These are phyloP conservation scores for Blastobasis adustella DNA, from an alignment of 2,888 invertebrate genomes.

Conservation along the genomic window DNA sequence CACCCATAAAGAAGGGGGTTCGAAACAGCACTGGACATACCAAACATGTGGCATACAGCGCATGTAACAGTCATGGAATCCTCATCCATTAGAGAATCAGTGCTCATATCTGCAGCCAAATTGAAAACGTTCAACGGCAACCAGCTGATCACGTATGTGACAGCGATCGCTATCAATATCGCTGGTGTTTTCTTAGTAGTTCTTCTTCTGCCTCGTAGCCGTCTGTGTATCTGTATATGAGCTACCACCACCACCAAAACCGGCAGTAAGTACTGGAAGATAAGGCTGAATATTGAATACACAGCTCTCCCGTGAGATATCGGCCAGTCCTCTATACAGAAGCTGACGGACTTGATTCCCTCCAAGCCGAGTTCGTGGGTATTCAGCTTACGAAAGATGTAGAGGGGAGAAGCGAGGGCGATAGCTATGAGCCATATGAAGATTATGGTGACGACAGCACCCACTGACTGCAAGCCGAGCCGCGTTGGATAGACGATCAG, in stretches of 20 bases:
- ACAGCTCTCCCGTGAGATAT: slow-evolving; percentile 81
- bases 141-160: slow-evolving; percentile 94
- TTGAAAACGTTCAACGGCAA: slow-evolving; percentile 92
- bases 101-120: slow-evolving; percentile 81
- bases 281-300: slow-evolving; percentile 88
- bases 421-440: slow-evolving; percentile 84
- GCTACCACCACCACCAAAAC: slow-evolving; percentile 88
- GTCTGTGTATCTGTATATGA: slow-evolving; percentile 87
- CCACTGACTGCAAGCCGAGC: slow-evolving; percentile 83
- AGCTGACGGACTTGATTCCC: slow-evolving; percentile 79
- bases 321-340: slow-evolving; percentile 90
- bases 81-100: slow-evolving; percentile 53
- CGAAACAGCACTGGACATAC: slow-evolving; percentile 93
- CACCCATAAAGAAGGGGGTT: slow-evolving; percentile 95
- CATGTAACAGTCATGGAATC: slow-evolving; percentile 76
- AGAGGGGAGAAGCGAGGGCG: slow-evolving; percentile 85
- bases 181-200: slow-evolving; percentile 90
- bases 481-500: slow-evolving; percentile 92
- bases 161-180: slow-evolving; percentile 89
- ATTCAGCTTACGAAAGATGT: slow-evolving; percentile 80
- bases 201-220: slow-evolving; percentile 80
- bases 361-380: slow-evolving; percentile 69
- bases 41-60: slow-evolving; percentile 73
- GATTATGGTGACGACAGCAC: slow-evolving; percentile 81
- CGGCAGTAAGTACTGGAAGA: slow-evolving; percentile 89